Evolutionary conservation across 2,797 vertebrate species (phyloP).

Genomic region (Gallirallus australis): DNA sequence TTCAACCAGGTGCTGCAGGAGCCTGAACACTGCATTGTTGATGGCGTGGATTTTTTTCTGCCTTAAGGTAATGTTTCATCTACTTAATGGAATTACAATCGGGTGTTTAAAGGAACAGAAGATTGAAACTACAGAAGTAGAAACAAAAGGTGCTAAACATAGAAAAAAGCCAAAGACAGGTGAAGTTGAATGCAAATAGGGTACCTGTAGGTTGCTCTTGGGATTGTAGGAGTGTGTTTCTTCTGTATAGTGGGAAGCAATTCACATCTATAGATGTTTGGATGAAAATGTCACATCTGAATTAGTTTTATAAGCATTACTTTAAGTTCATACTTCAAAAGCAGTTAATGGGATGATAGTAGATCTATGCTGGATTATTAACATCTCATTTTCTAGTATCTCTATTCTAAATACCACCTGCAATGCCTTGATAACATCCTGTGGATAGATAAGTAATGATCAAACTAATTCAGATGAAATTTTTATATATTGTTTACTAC

Average conservation of each 20-base stretch:
- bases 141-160: background rate
- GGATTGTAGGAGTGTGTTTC: background rate
- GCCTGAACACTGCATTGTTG: background rate
- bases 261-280: background rate
- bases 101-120: background rate
- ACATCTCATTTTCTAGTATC: background rate
- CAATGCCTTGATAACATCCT: background rate
- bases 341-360: background rate
- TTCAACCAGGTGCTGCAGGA: background rate
- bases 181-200: background rate
- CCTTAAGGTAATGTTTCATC: background rate
- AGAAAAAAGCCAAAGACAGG: no score
- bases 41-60: background rate
- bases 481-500: background rate
- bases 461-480: background rate
- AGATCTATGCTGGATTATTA: background rate
- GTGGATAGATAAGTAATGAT: background rate
- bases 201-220: background rate
- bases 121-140: background rate
- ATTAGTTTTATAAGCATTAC: background rate
- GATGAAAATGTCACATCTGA: background rate
- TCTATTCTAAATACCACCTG: background rate
- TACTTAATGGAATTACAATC: background rate
- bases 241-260: background rate
- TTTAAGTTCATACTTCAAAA: slow-evolving; percentile 3